Conservation (phyloP, 2,797 vertebrate genomes). For the Aselliscus stoliczkanus region DNA sequence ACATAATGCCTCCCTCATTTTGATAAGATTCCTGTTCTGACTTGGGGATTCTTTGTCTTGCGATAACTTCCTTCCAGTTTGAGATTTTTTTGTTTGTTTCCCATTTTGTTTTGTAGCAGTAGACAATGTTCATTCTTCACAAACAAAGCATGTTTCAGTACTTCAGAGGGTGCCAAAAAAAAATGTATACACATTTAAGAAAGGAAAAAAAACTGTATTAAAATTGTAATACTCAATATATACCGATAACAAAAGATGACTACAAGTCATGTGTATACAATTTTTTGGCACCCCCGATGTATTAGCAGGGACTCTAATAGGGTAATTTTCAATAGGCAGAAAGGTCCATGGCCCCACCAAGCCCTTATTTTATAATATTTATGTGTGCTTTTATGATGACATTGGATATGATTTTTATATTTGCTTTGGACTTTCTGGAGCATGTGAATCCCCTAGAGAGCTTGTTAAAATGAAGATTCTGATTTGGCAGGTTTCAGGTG, state of each 20-base stretch:
- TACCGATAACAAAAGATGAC: no score
- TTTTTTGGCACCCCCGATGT: no score
- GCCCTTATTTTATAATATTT: background rate
- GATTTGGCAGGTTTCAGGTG: background rate
- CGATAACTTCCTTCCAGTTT: background rate
- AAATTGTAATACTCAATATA: no score
- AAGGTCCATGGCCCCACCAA: background rate
- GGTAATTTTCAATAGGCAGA: background rate
- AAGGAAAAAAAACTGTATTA: no score
- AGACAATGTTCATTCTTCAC: background rate
- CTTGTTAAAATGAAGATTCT: background rate
- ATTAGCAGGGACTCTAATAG: background rate
- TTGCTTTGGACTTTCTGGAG: background rate
- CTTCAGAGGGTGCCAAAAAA: no score
- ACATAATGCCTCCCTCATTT: background rate
- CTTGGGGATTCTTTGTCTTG: background rate
- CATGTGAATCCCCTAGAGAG: background rate
- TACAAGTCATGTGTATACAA: no score
- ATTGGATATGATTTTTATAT: background rate
- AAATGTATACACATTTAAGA: no score
- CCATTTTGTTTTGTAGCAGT: background rate
- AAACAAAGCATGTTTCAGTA: background rate
- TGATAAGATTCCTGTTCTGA: background rate
- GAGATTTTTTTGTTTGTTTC: background rate
- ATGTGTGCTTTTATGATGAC: background rate